Base-by-base conservation (phyloP, 2,113 vertebrate species). In the Oxyura jamaicensis region DNA sequence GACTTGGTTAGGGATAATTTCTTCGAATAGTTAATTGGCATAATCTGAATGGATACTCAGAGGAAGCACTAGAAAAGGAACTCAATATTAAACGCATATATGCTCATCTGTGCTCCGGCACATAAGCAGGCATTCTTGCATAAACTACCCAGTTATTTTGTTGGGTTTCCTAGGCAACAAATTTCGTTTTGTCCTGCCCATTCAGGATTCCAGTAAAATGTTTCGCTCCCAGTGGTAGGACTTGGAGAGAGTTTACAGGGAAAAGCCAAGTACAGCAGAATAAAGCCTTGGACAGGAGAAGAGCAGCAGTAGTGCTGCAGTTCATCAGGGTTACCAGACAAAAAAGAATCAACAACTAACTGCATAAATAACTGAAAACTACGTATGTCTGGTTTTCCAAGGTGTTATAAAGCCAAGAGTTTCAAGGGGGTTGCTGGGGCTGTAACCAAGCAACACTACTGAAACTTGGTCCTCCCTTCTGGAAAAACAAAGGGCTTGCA, bases 331-430 rank as follows among this genome's bases (percentile, higher is more conserved):
- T 88, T 85, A 79, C 65, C 65, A 58, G 69, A 62, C 88, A 86
- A 69, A 93, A 72, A 75, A 74, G 90, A 91, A 91, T 68, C 69
- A 76, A 92, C 77, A 91, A 26, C n/a, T 12, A 35, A 36, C 62
- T 59, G 41, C 62, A 84, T 94, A 62, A 96, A 97, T 95, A 93
- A 93, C 73, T 92, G 77, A 89, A 85, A 92, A 73, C 80, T 69
- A 1, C 18, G 11, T 55, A 33, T 21, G 66, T 39, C 90, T 96
- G 86, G 13, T 83, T 90, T 88, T 41, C 80, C 41, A 16, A 95
- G 86, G 83, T 94, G 80, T 26, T 69, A 50, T 29, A 86, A 91
- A 68, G 29, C 25, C 65, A 31, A 6, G 65, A 81, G 2, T 82
- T 90, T 77, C 86, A 84, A 8, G 29, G 55, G 58, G 25, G 41